Base-by-base conservation (phyloP, 2,113 vertebrate species). In the Micronycteris hirsuta region DNA sequence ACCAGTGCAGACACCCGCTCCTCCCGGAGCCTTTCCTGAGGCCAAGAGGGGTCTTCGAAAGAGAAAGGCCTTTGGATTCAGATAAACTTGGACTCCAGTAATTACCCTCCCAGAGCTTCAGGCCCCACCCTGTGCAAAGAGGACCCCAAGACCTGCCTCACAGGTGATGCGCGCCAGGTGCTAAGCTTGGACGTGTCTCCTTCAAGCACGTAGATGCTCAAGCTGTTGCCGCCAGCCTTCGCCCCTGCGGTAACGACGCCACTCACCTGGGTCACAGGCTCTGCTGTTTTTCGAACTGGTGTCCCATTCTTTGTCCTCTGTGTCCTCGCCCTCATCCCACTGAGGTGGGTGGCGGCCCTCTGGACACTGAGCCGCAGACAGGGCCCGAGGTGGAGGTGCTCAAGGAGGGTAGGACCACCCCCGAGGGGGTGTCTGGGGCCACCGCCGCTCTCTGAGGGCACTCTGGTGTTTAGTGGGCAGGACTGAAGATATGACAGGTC, bases 181-280 rank as follows among this genome's bases (percentile, higher is more conserved):
- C 1, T 26, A 6, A 5, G 61, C 41, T 45, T 47, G 65, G 16
- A 13, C 4, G 38, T 24, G 22, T 41, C 33, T 58, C 43, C 52
- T 71, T 47, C 19, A 15, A 1, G 3, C 24, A 20, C 1, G 7
- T 3, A 28, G 3, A 0, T 12, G 80, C 33, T 81, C 33, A 26
- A 20, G 54, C 78, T 0, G 0, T 49, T 63, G 80, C 26, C 31
- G 2, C 65, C 6, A 33, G 54, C 16, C 1, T 58, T 20, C 45
- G 36, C 31, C 71, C 70, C 11, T 10, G 45, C 22, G 17, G 15
- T 13, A 31, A 17, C 3, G 17, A 19, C 22, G 7, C 0, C 24
- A 8, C 38, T 17, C 26, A 17, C 61, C 73, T 74, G 36, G 15
- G 20, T 26, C 19, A 36, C 2, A 61, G 31, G 31, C 15, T 70